Evolutionary conservation across 2,113 vertebrate species (phyloP), one percentile per base, ranked within the genome.

Genomic region (Corydoras maculifer): DNA sequence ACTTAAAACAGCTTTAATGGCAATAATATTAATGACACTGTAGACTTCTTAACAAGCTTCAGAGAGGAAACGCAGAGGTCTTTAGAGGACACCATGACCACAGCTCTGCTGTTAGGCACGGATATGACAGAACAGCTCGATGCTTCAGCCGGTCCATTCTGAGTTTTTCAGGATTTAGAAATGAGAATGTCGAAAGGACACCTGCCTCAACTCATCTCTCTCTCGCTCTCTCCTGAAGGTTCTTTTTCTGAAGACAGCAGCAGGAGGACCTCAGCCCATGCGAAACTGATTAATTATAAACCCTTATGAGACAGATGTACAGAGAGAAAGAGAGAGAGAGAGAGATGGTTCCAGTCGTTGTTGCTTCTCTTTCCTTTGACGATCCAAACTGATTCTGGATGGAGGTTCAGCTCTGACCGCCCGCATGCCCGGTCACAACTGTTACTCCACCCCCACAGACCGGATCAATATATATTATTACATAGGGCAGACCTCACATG

Each of bases 401-500:
- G 18, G 18, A 25, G 18, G 18, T 25, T 25, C 18, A 57, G 54
- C 12, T 15, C 14, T 13, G 86, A 87, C 85, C 85, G 83, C 43
- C 25, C 25, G 13, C 65, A 75, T 82, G 82, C 83, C 82, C 84
- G 82, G 69, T 68, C 74, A 48, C 81, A 77, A 82, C 81, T 87
- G 85, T 83, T 84, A 82, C 76, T 78, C 76, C 74, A 85, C 81
- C 78, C 80, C 77, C 77, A 66, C 72, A 55, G 76, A 79, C 87
- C 84, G 86, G 83, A 86, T 87, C 84, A 85, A 84, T 86, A 86
- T 86, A 85, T 87, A 87, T 86, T 78, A 86, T 89, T 87, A 87
- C 86, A 83, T 73, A 80, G 86, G 85, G 79, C 51, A 74, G 81
- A 83, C 82, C 76, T 67, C 68, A 77, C 72, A 75, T 80, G 75